Evolutionary conservation across 2,113 vertebrate genomes (phyloP), one percentile per base, ranked within the genome.

Genomic region (Gymnogyps californianus): DNA sequence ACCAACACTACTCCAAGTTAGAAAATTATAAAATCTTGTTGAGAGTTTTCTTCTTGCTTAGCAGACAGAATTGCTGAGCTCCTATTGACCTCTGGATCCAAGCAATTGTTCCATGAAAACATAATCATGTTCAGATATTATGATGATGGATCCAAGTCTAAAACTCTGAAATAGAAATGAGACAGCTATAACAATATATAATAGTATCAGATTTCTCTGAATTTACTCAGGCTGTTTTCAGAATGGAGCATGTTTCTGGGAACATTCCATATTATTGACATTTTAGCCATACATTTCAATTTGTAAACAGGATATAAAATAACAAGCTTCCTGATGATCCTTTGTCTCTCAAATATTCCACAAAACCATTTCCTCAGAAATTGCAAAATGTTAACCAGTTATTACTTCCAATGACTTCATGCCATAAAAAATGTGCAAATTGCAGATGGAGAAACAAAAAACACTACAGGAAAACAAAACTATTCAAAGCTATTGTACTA

Each of bases 371-470:
- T 90, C 57, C 76, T 86, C 52, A 78, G 57, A 92, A 86, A 91
- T 1, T 86, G 71, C 34, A 70, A 87, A 88, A 77, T 8, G 36
- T 92, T 93, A 92, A 89, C 51, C 83, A 92, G 55, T 57, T 82
- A 89, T 89, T 84, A 77, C 20, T 90, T 67, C 71, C 36, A 38
- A 74, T 70, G 78, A 90, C 64, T 92, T 80, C 38, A 83, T 31
- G 36, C 64, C 80, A 75, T 5, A 36, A 89, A 85, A 96, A 93
- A 78, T 67, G 76, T 38, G 42, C 64, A 83, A 81, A 85, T 5
- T 85, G 92, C 76, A 93, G 80, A 96, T 36, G 61, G 21, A 75
- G 78, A 93, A 96, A 90, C 79, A 89, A 85, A 92, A 89, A 90
- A 75, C 52, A 78, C 36, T 52, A n/a, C 28, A 76, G 62, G 66